Percentiles rank a stretch among this genome's conserved stretches.
Conservation (phyloP, 1,140 invertebrate genomes). For the Ladona fulva region DNA sequence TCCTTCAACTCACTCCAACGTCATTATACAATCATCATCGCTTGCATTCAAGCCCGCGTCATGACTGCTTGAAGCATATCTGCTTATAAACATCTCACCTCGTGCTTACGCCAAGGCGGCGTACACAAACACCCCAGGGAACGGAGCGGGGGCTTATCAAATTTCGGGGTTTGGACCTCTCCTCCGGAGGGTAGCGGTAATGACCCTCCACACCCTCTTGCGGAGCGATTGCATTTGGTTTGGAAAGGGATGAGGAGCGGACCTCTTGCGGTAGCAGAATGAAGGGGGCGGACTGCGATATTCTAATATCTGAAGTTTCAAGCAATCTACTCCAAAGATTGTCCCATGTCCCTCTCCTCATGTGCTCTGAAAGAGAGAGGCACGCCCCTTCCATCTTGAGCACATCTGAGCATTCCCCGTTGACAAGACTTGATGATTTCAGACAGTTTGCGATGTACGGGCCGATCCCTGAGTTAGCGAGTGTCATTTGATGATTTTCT, state of each 20-base stretch:
- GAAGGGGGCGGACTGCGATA: background rate
- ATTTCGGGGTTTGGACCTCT: background rate
- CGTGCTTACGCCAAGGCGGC: too few species aligned
- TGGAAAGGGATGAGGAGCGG: background rate
- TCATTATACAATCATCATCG: too few species aligned
- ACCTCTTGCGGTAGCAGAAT: background rate
- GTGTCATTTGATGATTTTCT: background rate
- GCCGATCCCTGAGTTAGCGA: background rate
- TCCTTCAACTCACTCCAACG: too few species aligned
- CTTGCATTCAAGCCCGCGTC: too few species aligned
- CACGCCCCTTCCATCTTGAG: background rate
- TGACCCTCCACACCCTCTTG: background rate
- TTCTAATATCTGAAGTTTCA: background rate
- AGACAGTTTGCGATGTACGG: background rate
- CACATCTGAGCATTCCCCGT: background rate
- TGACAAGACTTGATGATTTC: background rate
- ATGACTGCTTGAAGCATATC: too few species aligned
- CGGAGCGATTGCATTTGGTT: background rate
- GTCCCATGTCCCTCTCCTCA: background rate
- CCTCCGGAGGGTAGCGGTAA: background rate
- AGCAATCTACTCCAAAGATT: background rate
- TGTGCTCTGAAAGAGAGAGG: background rate
- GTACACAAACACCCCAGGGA: too few species aligned
- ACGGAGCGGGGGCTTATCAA: background rate
- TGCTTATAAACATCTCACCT: too few species aligned